Conservation (phyloP, 2,113 vertebrate genomes). For the Poeciliopsis turrubarensis region DNA sequence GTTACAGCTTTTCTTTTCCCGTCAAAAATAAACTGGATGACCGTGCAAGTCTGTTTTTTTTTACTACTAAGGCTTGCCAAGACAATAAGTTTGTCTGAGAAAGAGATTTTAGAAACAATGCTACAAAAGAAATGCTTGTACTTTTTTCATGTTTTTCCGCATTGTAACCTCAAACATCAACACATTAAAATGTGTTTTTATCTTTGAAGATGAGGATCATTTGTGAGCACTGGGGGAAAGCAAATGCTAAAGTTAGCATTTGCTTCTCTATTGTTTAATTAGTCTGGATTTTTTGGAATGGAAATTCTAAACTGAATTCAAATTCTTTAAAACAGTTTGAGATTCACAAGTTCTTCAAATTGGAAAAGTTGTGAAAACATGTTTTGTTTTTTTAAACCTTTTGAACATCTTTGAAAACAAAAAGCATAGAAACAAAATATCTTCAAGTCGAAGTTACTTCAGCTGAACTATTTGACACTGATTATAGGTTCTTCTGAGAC, state of each 20-base stretch:
- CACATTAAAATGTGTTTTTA: background rate
- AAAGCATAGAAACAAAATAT: too few species aligned
- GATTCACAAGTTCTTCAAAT: background rate
- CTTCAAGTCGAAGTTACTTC: background rate
- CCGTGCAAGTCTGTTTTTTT: too few species aligned
- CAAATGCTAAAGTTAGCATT: background rate
- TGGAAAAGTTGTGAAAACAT: background rate
- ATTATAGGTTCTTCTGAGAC: background rate
- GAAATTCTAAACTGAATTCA: background rate
- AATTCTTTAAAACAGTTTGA: background rate
- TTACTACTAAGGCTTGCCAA: too few species aligned
- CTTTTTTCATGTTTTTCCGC: background rate
- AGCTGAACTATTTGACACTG: background rate
- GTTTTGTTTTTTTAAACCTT: background rate
- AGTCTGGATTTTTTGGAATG: background rate
- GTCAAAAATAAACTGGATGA: background rate
- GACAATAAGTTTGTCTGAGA: background rate
- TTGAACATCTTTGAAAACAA: background rate
- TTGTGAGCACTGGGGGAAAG: background rate
- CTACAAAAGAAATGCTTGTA: background rate
- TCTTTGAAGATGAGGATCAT: background rate
- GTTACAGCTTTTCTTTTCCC: background rate
- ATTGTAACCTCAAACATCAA: background rate
- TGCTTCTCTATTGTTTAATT: background rate
- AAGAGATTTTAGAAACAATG: background rate